Evolutionary conservation across 2,888 invertebrate species (phyloP), one percentile per base, ranked within the genome.

Genomic region (Troilus luridus): DNA sequence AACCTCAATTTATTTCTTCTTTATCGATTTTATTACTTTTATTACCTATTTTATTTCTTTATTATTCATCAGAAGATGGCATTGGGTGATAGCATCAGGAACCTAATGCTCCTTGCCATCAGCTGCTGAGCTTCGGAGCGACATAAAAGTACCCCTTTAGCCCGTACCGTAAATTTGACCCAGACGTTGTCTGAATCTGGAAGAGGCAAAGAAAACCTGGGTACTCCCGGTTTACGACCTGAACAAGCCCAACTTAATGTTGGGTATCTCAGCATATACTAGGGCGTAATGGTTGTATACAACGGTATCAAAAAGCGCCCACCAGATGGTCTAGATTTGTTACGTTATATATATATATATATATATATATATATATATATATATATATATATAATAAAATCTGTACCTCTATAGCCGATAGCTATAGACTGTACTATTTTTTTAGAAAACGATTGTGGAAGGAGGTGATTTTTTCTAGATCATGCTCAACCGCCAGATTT

Each of bases 111-210:
- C 27, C 8, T 12, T 8, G 17, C 72, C 72, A 77, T 41, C 72
- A 77, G 72, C 8, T 9, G 17, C 17, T 19, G 72, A 41, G 72
- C 27, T 77, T 77, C 7, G 27, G 24, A 8, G 21, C 8, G 7
- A 7, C 72, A 41, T 77, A 77, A 77, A 77, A 77, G 17, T 77
- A 77, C 72, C 72, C 72, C 41, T 77, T 77, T 77, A 9, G 27
- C 12, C 41, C 3, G 17, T 41, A 77, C 72, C 72, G 41, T 77
- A 77, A 77, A 77, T 77, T 77, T 17, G 17, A 67, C 14, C 41
- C 72, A 41, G 72, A 2, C 72, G 27, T 8, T 77, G 27, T 17
- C 72, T 77, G 72, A 41, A 77, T 77, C 72, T 41, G 17, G 8
- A 41, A 77, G 72, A 77, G 72, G 27, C 41, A 19, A 77, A 77